phyloP scores from a whole-genome alignment of 2,113 vertebrate species.

The Pangasianodon hypophthalmus region DNA sequence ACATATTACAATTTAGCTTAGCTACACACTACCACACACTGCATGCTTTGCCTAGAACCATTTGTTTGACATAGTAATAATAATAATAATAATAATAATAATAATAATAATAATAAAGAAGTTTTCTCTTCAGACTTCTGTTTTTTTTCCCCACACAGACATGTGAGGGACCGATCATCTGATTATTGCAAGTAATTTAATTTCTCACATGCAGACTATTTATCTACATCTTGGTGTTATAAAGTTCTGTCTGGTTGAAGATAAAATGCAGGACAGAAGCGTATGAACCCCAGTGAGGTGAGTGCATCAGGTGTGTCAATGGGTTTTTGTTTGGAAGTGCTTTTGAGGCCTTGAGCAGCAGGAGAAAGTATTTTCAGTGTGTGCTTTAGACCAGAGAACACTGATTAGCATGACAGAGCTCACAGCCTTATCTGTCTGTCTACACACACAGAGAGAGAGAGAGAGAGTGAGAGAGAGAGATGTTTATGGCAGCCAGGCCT shows the following conservation, averaged over 20 bases:
- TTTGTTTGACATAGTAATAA: background rate
- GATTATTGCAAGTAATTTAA: background rate
- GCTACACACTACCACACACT: background rate
- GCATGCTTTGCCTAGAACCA: background rate
- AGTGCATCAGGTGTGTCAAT: slow-evolving; percentile 4
- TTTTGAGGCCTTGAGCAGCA: background rate
- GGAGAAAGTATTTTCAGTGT: slow-evolving; percentile 12
- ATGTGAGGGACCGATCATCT: background rate
- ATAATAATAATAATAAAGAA: background rate
- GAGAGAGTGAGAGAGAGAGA: background rate
- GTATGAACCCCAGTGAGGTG: background rate
- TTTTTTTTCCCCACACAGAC: background rate
- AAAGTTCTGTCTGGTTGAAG: background rate
- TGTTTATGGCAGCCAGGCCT: slow-evolving; percentile 9
- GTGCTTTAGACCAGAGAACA: slow-evolving; percentile 1
- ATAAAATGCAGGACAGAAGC: background rate
- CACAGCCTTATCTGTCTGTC: slow-evolving; percentile 20
- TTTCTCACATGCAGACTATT: background rate
- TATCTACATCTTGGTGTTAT: background rate
- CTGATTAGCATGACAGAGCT: slow-evolving; percentile 46
- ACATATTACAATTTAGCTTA: background rate
- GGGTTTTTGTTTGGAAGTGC: background rate
- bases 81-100: background rate
- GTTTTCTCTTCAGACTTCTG: background rate
- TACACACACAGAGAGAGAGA: slow-evolving; percentile 7